Conservation (phyloP, 2,113 vertebrate species). For the Sinocyclocheilus rhinocerous region DNA sequence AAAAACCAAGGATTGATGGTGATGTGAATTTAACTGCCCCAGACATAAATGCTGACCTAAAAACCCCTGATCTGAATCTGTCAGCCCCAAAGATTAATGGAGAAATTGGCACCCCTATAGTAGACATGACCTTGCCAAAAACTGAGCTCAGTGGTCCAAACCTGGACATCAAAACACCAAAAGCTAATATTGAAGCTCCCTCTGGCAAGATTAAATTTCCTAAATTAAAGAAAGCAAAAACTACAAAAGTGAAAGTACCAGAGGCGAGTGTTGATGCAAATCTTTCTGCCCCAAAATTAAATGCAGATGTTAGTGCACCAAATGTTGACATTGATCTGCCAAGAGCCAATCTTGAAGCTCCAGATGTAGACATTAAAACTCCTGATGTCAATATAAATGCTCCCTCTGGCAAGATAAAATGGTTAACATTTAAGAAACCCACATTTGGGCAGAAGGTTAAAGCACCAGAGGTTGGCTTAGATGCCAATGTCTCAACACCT, state of each 20-base stretch:
- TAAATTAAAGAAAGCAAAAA: constrained; percentile 66
- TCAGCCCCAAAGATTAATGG: constrained; percentile 61
- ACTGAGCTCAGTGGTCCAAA: constrained; percentile 58
- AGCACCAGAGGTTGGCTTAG: constrained; percentile 46
- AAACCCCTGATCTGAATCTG: constrained; percentile 57
- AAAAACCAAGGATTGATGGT: constrained; percentile 38
- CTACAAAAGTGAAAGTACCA: constrained; percentile 54
- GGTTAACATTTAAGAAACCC: constrained; percentile 64
- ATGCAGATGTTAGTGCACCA: constrained; percentile 46
- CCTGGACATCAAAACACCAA: constrained; percentile 60
- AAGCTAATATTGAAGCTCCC: constrained; percentile 55
- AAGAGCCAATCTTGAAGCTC: constrained; percentile 48
- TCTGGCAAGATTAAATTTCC: constrained; percentile 68
- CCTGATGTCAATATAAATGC: constrained; percentile 56
- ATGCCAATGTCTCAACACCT: constrained; percentile 35
- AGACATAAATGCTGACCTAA: constrained; percentile 35
- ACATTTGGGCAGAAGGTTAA: constrained; percentile 61
- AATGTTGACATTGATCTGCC: constrained; percentile 50
- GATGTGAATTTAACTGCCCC: constrained; percentile 26
- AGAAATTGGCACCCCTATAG: constrained; percentile 60
- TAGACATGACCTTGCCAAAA: constrained; percentile 63
- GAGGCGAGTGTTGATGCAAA: constrained; percentile 36
- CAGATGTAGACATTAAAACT: constrained; percentile 56
- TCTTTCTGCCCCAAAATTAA: constrained; percentile 48
- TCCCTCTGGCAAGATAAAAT: constrained; percentile 58